These are phyloP conservation scores for Camarhynchus parvulus DNA, from an alignment of 2,113 vertebrate species.

Conservation along the genomic window DNA sequence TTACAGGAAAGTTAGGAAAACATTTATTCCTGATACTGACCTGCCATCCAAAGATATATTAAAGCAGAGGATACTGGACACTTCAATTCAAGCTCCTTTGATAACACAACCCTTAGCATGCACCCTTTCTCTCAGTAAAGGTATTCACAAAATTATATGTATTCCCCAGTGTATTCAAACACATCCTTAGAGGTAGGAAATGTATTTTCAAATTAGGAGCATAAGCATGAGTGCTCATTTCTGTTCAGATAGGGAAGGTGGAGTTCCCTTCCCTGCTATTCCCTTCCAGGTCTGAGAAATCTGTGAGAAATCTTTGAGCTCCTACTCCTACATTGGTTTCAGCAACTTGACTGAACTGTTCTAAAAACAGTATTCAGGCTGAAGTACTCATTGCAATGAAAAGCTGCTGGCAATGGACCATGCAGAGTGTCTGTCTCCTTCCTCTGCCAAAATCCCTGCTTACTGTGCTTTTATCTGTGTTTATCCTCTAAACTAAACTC, in stretches of 20 bases:
- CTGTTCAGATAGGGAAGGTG: not conserved
- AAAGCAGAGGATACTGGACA: not conserved
- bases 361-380: not conserved
- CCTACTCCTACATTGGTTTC: not conserved
- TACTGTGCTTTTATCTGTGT: slow-evolving; percentile 47
- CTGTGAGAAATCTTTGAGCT: not conserved
- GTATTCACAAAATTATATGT: not conserved
- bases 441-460: slow-evolving; percentile 16
- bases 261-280: not conserved
- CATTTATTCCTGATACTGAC: not conserved
- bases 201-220: not conserved
- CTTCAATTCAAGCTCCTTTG: not conserved
- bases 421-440: not conserved
- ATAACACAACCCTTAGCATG: not conserved
- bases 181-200: not conserved
- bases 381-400: not conserved
- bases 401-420: not conserved
- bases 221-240: accelerated
- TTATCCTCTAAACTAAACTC: slow-evolving; percentile 52
- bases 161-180: not conserved
- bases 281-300: not conserved
- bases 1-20: not conserved
- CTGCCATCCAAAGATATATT: not conserved
- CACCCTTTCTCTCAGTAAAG: not conserved
- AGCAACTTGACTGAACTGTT: not conserved